A percentile compares a stretch with the other conserved stretches of the same genome.
Evolutionary conservation across 1,140 invertebrate species (phyloP).

Genomic region (Zeugodacus cucurbitae): DNA sequence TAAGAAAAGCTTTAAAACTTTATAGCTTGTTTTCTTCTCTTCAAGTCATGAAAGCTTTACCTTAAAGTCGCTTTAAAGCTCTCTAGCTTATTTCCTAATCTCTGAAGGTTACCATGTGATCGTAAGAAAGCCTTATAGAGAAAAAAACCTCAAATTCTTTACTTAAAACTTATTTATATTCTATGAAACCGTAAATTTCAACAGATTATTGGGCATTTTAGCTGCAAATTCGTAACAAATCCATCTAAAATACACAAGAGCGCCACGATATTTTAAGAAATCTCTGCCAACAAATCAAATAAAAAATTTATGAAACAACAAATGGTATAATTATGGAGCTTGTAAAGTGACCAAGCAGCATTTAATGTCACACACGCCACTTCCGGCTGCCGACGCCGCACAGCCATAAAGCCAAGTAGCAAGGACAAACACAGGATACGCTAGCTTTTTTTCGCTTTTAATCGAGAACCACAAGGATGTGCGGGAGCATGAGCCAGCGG

Average conservation of each 20-base stretch:
- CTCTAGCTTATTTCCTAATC: too few species aligned
- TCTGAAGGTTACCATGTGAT: too few species aligned
- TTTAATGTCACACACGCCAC: background rate
- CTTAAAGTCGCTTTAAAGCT: too few species aligned
- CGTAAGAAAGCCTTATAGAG: too few species aligned
- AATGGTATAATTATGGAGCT: background rate
- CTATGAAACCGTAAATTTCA: too few species aligned
- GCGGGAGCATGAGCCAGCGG: background rate
- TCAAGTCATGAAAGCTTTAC: too few species aligned
- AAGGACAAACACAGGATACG: background rate
- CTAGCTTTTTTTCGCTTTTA: background rate
- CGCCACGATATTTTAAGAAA: background rate
- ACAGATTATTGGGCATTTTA: background rate
- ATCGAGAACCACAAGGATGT: background rate
- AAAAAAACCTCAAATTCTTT: too few species aligned
- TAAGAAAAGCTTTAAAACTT: too few species aligned
- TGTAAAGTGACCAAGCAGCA: slow-evolving; percentile 3
- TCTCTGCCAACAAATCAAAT: background rate
- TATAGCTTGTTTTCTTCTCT: too few species aligned
- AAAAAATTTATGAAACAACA: background rate
- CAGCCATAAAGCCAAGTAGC: background rate
- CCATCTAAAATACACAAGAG: background rate
- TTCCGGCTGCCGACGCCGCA: background rate
- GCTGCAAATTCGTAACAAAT: background rate
- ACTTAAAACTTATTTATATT: too few species aligned